A percentile compares a stretch with the other conserved stretches of the same genome.
Evolutionary conservation across 2,113 vertebrate species (phyloP).

Genomic region (Gracilinanus agilis): DNA sequence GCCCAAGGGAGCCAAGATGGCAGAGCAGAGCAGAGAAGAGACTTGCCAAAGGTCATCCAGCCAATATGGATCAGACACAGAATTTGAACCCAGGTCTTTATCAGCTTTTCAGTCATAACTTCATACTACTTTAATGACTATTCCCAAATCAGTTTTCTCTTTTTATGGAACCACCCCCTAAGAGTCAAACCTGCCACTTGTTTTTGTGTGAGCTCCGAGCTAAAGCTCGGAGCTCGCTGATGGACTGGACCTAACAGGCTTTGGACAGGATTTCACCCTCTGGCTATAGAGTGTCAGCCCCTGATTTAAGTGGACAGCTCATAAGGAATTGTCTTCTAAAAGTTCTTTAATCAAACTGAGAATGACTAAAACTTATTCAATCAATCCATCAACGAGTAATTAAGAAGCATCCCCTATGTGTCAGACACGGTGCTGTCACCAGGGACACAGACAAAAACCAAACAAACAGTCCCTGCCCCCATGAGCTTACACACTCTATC

Average conservation of each 20-base stretch:
- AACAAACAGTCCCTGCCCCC: background rate
- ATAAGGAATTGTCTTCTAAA: background rate
- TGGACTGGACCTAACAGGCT: background rate
- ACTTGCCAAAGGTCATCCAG: background rate
- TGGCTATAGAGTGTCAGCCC: background rate
- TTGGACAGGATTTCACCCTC: background rate
- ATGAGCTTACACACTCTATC: background rate
- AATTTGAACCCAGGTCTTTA: background rate
- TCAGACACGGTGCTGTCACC: background rate
- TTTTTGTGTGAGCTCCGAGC: background rate
- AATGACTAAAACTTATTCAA: background rate
- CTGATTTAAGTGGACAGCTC: background rate
- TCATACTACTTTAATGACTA: background rate
- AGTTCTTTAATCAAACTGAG: background rate
- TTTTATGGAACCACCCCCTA: background rate
- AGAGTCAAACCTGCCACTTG: background rate
- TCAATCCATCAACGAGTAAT: background rate
- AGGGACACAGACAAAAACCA: background rate
- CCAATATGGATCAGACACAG: background rate
- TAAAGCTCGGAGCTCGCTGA: background rate
- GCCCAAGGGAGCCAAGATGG: background rate
- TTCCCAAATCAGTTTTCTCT: background rate
- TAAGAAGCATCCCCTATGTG: background rate
- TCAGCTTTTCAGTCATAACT: background rate
- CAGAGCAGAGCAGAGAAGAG: background rate